Evolutionary conservation across 2,113 vertebrate species (phyloP).

Genomic region (Anseranas semipalmata): DNA sequence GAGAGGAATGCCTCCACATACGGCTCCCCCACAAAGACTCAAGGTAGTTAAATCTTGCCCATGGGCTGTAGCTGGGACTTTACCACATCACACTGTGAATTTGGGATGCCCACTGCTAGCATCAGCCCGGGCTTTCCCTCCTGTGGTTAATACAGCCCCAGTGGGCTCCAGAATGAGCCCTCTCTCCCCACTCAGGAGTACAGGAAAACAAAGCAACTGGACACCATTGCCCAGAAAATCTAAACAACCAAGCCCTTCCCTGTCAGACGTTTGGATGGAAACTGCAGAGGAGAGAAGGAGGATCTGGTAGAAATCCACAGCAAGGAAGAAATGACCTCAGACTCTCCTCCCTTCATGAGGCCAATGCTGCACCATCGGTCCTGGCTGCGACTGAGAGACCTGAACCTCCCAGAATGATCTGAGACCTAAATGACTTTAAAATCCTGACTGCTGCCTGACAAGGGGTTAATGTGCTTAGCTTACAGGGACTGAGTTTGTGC

Average conservation of each 20-base stretch:
- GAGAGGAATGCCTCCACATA: background rate
- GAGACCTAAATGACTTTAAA: background rate
- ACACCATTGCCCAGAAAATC: background rate
- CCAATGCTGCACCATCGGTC: background rate
- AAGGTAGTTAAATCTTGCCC: background rate
- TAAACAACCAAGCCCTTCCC: background rate
- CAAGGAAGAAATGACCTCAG: background rate
- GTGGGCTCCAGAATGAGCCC: background rate
- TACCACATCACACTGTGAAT: rapidly evolving
- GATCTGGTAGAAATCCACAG: background rate
- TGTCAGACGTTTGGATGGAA: background rate
- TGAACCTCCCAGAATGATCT: background rate
- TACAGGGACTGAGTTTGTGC: background rate
- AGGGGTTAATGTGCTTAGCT: background rate
- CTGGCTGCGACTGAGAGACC: background rate
- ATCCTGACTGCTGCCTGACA: background rate
- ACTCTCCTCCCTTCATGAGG: background rate
- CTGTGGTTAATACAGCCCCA: background rate
- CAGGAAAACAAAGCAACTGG: background rate
- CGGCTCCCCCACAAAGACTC: background rate
- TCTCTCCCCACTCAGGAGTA: background rate
- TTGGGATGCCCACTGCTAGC: background rate
- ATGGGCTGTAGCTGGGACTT: background rate
- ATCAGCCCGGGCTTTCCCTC: background rate
- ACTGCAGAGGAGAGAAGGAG: background rate